These are phyloP conservation scores for Drosophila merina DNA, from an alignment of 2,888 invertebrate species.

Conservation along the genomic window DNA sequence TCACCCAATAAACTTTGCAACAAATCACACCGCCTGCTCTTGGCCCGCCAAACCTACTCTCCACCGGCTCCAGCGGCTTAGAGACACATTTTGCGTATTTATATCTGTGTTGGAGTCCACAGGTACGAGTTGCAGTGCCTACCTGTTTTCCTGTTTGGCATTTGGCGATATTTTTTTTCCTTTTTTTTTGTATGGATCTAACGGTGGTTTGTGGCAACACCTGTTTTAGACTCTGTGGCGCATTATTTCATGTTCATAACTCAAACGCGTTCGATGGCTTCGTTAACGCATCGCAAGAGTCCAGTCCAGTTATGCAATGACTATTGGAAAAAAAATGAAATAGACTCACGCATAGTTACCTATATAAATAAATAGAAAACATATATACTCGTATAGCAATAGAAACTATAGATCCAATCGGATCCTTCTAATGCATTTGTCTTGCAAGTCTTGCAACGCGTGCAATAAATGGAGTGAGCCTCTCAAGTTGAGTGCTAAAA, in stretches of 20 bases:
- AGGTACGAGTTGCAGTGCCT: slow-evolving; percentile 15
- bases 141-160: slow-evolving; percentile 53
- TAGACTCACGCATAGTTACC: slow-evolving; percentile 15
- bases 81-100: slow-evolving; percentile 54
- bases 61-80: slow-evolving; percentile 15
- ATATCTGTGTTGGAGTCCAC: slow-evolving; percentile 5
- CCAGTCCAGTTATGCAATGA: slow-evolving; percentile 79
- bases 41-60: slow-evolving; percentile 38
- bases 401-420: slow-evolving; percentile 23
- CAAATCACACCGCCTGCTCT: slow-evolving; percentile 54
- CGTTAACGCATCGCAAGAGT: slow-evolving; percentile 77
- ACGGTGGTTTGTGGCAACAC: slow-evolving; percentile 66
- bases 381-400: slow-evolving; percentile 39
- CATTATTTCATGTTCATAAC: slow-evolving; percentile 78
- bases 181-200: slow-evolving; percentile 41
- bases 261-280: slow-evolving; percentile 70
- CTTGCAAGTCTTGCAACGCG: slow-evolving; percentile 35
- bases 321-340: slow-evolving; percentile 56
- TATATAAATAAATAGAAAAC: slow-evolving; percentile 4
- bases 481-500: slow-evolving; percentile 66
- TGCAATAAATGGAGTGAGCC: slow-evolving; percentile 58
- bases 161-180: slow-evolving; percentile 10
- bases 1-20: slow-evolving; percentile 77
- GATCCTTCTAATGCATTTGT: slow-evolving; percentile 74
- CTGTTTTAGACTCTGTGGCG: slow-evolving; percentile 65